A percentile compares a stretch with the other conserved stretches of the same genome.
These are phyloP conservation scores for Emydoidea blandingii DNA, from an alignment of 2,797 vertebrate genomes.

Conservation along the genomic window DNA sequence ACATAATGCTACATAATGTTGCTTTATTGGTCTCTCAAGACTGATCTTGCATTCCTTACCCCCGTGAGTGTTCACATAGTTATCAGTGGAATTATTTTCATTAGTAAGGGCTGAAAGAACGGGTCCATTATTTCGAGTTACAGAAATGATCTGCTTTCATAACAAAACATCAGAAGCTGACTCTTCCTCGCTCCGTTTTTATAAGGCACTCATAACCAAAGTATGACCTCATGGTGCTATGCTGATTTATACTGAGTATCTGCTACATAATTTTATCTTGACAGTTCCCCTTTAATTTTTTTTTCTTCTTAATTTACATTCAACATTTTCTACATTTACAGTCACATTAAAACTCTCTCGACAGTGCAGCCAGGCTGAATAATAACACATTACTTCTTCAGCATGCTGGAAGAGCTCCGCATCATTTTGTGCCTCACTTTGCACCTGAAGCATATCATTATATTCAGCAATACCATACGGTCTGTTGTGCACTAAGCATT, in stretches of 20 bases:
- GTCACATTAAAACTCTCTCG: background rate
- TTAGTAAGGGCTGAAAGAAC: background rate
- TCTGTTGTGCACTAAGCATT: background rate
- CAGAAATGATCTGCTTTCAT: background rate
- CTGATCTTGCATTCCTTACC: background rate
- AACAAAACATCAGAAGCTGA: background rate
- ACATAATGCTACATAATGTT: too few relatives aligned
- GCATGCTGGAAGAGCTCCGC: background rate
- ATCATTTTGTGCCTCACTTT: constrained; percentile 44
- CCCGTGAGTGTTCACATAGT: background rate
- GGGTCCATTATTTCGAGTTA: background rate
- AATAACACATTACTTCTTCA: constrained; percentile 23
- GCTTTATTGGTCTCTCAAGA: background rate
- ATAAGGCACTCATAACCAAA: background rate
- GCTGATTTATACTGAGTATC: background rate
- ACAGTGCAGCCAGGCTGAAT: constrained; percentile 24
- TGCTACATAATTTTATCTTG: background rate
- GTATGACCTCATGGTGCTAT: background rate
- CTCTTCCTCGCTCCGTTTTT: background rate
- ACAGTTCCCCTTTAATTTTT: background rate
- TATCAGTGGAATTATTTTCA: background rate
- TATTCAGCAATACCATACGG: background rate
- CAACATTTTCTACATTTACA: background rate
- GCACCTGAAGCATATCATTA: constrained; percentile 29
- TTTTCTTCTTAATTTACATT: background rate